Base-by-base conservation (phyloP, 2,113 vertebrate genomes). In the Hemiscyllium ocellatum region DNA sequence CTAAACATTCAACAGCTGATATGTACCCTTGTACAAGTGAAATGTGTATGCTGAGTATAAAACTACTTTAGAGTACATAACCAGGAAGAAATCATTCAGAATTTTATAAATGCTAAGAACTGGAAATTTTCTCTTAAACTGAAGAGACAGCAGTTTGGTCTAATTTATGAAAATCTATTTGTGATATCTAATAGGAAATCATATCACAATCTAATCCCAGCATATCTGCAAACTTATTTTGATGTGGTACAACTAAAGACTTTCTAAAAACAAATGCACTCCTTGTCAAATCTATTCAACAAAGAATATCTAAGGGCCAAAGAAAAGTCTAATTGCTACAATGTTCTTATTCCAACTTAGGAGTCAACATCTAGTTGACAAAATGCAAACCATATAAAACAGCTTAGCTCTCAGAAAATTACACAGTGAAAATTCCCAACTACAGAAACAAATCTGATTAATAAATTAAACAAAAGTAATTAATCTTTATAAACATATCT, bases 1-100 rank as follows among this genome's bases (percentile, higher is more conserved):
- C 94, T 26, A 52, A 76, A 94, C 93, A 66, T 47, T 50, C 93
- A 70, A 72, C 94, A 95, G 69, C 47, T 61, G 69, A 52, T 72
- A 12, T 24, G 6, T 52, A 89, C 10, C 56, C 13, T 19, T 65
- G 52, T 5, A 33, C 26, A 95, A 95, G 12, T 42, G 37, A 70
- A 26, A 70, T 47, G 66, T 8, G 17, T 47, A 33, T 76, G 42
- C 47, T 95, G 37, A 68, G 17, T 37, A 93, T 66, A 19, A 93
- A 42, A 93, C 17, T 68, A 13, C 66, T 95, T 72, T 66, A 68
- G 20, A 42, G 24, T 26, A 15, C 4, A 72, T 26, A 42, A 70
- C 42, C 22, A 47, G 42, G 22, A 52, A 76, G 94, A 52, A 26
- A 26, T 95, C 26, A 19, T 20, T 72, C 20, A 47, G 69, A 69